A percentile compares a stretch with the other conserved stretches of the same genome.
Evolutionary conservation across 2,888 invertebrate genomes (phyloP).

Genomic region (Caenorhabditis drosophilae): DNA sequence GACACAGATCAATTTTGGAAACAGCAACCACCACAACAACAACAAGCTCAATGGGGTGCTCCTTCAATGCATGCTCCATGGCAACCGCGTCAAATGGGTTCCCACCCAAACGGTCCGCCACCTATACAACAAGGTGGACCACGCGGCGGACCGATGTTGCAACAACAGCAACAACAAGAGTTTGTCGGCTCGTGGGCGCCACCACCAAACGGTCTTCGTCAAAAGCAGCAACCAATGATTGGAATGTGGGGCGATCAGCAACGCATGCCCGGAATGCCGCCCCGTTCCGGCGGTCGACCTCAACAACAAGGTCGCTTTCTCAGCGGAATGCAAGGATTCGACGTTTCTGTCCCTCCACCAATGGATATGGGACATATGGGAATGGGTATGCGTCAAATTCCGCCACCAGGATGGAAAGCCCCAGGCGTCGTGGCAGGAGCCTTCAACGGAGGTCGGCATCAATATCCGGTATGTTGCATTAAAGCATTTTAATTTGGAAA

Average conservation of each 20-base stretch:
- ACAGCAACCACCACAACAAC: slow-evolving; percentile 40
- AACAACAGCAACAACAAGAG: too few relatives aligned
- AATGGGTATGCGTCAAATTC: slow-evolving; percentile 31
- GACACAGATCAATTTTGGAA: slow-evolving; percentile 49
- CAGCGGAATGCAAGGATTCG: slow-evolving; percentile 35
- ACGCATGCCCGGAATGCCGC: slow-evolving; percentile 23
- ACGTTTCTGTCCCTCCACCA: slow-evolving; percentile 55
- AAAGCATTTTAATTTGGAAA: not conserved
- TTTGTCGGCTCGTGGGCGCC: slow-evolving; percentile 14
- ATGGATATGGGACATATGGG: slow-evolving; percentile 50
- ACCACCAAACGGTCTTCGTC: slow-evolving; percentile 31
- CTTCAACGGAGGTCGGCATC: slow-evolving; percentile 14
- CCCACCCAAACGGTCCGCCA: slow-evolving; percentile 35
- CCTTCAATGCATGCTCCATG: slow-evolving; percentile 19
- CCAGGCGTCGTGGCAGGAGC: slow-evolving; percentile 5
- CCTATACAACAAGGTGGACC: slow-evolving; percentile 25
- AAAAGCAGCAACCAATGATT: slow-evolving; percentile 26
- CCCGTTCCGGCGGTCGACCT: slow-evolving; percentile 32
- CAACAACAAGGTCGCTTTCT: slow-evolving; percentile 37
- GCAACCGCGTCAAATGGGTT: slow-evolving; percentile 26
- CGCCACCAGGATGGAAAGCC: slow-evolving; percentile 6
- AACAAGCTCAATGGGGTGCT: slow-evolving; percentile 5
- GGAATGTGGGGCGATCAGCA: slow-evolving; percentile 9
- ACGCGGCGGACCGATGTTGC: too few relatives aligned
- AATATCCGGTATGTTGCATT: slow-evolving; percentile 3